Conservation (phyloP, 2,113 vertebrate species). For the Myrmecophaga tridactyla region DNA sequence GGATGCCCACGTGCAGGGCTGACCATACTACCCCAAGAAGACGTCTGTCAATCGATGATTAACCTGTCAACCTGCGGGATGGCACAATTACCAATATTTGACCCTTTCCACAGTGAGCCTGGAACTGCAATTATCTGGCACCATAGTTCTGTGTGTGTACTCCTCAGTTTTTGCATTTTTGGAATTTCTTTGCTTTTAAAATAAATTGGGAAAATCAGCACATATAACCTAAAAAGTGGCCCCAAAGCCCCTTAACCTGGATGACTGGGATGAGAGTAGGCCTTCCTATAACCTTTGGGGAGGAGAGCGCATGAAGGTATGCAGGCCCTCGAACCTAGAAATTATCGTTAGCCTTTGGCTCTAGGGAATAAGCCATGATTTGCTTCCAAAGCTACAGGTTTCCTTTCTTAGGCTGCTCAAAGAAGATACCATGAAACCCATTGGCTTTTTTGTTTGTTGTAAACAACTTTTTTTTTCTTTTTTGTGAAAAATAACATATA, state of each 20-base stretch:
- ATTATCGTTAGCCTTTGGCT: rapidly evolving
- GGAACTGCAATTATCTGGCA: rapidly evolving
- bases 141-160: not conserved
- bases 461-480: no score
- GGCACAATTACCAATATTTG: rapidly evolving
- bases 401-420: no score
- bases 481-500: no score
- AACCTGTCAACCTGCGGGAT: rapidly evolving
- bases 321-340: not conserved
- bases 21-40: not conserved
- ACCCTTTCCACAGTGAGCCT: rapidly evolving
- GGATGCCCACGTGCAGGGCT: rapidly evolving
- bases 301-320: not conserved
- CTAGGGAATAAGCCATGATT: rapidly evolving
- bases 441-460: no score
- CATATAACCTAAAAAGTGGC: not conserved
- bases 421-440: no score
- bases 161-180: not conserved
- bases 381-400: not conserved
- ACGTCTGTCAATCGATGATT: rapidly evolving
- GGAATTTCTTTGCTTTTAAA: not conserved
- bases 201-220: not conserved
- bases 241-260: not conserved
- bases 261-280: no score
- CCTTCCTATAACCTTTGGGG: not conserved